phyloP scores from a whole-genome alignment of 2,888 invertebrate species.

The Halictus ligatus region DNA sequence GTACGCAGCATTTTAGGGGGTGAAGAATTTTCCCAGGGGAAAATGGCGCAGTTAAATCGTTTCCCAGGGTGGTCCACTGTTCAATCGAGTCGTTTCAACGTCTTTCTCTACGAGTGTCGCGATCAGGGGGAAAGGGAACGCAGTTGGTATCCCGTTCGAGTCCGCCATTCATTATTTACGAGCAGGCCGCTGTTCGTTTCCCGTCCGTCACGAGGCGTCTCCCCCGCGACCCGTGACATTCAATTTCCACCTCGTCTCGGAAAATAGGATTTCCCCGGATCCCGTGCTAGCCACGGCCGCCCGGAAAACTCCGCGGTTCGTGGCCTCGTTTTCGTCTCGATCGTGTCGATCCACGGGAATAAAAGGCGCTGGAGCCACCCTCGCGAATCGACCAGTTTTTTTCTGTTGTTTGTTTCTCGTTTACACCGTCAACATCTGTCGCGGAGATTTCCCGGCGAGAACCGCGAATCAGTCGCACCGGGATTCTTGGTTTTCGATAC shows the following conservation, averaged over 20 bases:
- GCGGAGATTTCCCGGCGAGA: not conserved
- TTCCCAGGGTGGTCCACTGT: not conserved
- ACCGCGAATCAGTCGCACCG: not conserved
- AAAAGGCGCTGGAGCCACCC: not conserved
- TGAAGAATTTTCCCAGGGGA: not conserved
- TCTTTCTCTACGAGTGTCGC: not conserved
- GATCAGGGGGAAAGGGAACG: not conserved
- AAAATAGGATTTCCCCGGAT: slow-evolving; percentile 40
- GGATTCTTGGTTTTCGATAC: not conserved
- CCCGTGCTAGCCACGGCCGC: not conserved
- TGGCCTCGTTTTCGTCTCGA: not conserved
- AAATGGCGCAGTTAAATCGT: not conserved
- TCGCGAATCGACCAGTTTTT: not conserved
- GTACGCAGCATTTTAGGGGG: not conserved
- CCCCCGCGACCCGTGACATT: slow-evolving; percentile 45
- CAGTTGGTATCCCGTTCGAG: not conserved
- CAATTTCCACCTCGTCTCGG: slow-evolving; percentile 45
- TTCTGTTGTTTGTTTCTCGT: not conserved
- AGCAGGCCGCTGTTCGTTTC: slow-evolving; percentile 17
- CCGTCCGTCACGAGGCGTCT: slow-evolving; percentile 23
- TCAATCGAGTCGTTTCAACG: not conserved
- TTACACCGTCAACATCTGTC: slow-evolving; percentile 22
- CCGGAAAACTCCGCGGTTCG: not conserved
- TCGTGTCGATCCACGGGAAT: not conserved
- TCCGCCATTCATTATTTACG: slow-evolving; percentile 44